Evolutionary conservation across 2,113 vertebrate genomes (phyloP), one percentile per base, ranked within the genome.

Genomic region (Vanacampus margaritifer): DNA sequence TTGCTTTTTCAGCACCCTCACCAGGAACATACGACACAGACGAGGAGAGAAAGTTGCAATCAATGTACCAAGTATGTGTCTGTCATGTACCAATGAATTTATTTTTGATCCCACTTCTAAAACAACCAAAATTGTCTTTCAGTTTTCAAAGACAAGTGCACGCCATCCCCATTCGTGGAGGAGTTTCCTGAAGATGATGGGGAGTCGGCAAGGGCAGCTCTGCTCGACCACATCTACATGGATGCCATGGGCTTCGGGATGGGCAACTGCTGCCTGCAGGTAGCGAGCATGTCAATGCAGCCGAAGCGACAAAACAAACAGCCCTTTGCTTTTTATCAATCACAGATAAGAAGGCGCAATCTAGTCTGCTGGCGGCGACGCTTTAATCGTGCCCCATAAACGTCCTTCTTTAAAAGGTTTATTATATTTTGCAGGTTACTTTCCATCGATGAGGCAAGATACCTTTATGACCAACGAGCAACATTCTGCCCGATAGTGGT

Each of bases 231-330:
- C 32, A 95, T 99, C 81, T 99, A 99, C 79, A 98, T 99, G 97
- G 97, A 99, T 28, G 94, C 95, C 78, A 98, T 98, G 96, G 97
- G 97, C 11, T 99, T 98, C 59, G 97, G 97, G 73, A 98, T 98
- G 97, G 97, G 97, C 72, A 99, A 98, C 85, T 99, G 97, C 74
- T 99, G 97, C 58, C 95, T 99, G 65, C 97, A 99, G 96, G 97
- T 98, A 92, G 72, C 21, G 59, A 43, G 9, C 2, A 1, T 39
- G 24, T 9, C 6, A 7, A 51, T 13, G 9, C 8, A 57, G 17
- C 3, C 39, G 35, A 17, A 3, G 1, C 0, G 0, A n/a, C 14
- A 1, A 14, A 46, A 69, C 19, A 1, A 28, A 43, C 16, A 23
- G 19, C 24, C 21, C 3, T 32, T 51, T 39, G 53, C 67, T 45